phyloP scores from a whole-genome alignment of 2,797 vertebrate species.

The Crypturellus tataupa region DNA sequence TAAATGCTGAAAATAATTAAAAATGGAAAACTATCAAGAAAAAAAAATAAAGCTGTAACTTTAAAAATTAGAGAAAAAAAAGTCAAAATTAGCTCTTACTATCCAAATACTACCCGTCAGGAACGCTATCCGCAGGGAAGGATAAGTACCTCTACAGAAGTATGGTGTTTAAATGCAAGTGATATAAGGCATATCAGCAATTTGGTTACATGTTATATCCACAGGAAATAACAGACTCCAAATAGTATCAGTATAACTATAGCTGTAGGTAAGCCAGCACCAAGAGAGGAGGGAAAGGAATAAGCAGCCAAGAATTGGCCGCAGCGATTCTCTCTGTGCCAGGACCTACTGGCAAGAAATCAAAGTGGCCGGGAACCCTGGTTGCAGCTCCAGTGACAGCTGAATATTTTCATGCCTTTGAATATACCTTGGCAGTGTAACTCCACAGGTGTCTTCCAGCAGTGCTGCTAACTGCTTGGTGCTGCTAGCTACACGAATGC shows the following conservation, averaged over 20 bases:
- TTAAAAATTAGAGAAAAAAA: not conserved
- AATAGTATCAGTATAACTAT: not conserved
- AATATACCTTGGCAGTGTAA: not conserved
- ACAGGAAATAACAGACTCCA: not conserved
- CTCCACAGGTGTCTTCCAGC: not conserved
- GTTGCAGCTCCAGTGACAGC: not conserved
- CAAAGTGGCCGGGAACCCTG: not conserved
- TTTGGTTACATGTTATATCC: not conserved
- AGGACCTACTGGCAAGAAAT: not conserved
- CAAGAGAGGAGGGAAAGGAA: not conserved
- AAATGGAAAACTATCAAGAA: not conserved
- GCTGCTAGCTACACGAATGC: rapidly evolving
- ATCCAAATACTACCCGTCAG: not conserved
- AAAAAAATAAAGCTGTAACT: not conserved
- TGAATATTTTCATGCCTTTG: not conserved
- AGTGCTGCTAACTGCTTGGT: not conserved
- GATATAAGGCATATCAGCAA: not conserved
- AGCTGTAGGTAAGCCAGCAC: not conserved
- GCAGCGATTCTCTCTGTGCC: not conserved
- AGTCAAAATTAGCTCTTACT: not conserved
- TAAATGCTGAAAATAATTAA: not conserved
- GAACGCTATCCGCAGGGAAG: not conserved
- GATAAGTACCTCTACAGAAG: not conserved
- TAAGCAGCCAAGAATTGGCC: rapidly evolving
- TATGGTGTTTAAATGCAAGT: not conserved